Base-by-base conservation (phyloP, 1,140 invertebrate species). In the Hyposmocoma kahamanoa region DNA sequence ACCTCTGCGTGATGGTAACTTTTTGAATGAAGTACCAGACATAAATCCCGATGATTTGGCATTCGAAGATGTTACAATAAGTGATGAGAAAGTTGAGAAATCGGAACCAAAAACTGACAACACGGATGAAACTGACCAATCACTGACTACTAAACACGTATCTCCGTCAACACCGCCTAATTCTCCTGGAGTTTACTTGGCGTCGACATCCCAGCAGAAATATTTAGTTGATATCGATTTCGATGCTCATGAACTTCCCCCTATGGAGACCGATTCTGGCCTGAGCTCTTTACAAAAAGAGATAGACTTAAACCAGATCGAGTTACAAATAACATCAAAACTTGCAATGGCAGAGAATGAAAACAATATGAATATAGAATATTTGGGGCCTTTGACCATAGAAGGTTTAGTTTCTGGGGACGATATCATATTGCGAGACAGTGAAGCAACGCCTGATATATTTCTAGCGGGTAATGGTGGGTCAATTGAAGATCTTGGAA, bases 261-360 rank as follows among this genome's bases (percentile, higher is more conserved):
- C 53, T 5, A 21, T 52, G 9, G 53, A 57, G 34, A 26, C 42
- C 1, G 60, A 53, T 17, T 56, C 59, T 5, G 51, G 56, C 28
- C 15, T 61, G 18, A 56, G 56, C 22, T 57, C 59, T 10, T 19
- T 68, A 9, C 62, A 72, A 8, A 61, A 66, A 28, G 57, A 67
- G 11, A 62, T 81, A 9, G 76, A 84, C 51, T 60, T 81, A 5
- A 81, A 79, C 45, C 75, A 83, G 50, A 80, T 85, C 36, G 72
- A 84, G 24, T 53, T 82, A 9, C 75, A 81, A 53, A 77, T 87
- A 10, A 86, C 82, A 1, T 70, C 76, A 0, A 87, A 86, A 47
- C 47, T 87, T 42, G 86, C 84, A 0, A 87, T 87, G 65, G 84
- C 84, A 0, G 84, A 87, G 50, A 87, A 87, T 50, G 86, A 87